Evolutionary conservation across 2,888 invertebrate species (phyloP).

Genomic region (Ochlodes sylvanus): DNA sequence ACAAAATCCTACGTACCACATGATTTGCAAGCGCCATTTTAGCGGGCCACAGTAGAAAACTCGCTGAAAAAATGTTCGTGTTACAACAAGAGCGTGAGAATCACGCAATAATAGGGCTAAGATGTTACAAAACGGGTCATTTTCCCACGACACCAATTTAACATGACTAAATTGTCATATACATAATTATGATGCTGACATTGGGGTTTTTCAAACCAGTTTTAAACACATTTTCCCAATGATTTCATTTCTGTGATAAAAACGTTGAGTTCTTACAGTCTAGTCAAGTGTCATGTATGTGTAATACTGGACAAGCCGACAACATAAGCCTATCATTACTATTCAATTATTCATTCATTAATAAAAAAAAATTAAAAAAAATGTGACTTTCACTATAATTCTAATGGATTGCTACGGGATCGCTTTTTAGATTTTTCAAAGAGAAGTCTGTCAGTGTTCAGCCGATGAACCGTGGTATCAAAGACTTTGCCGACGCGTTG

Average conservation of each 20-base stretch:
- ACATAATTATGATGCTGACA: constrained; percentile 24
- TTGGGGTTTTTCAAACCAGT: constrained; percentile 1
- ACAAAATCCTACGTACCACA: too few relatives aligned
- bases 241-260: not conserved
- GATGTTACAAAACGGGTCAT: constrained; percentile 48
- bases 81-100: constrained; percentile 51
- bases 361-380: too few relatives aligned
- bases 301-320: too few relatives aligned
- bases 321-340: too few relatives aligned
- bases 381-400: too few relatives aligned
- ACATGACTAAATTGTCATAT: constrained; percentile 28
- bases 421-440: too few relatives aligned
- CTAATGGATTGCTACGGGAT: too few relatives aligned
- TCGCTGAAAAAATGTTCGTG: constrained; percentile 50
- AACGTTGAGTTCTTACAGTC: not conserved
- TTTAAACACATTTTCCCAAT: constrained; percentile 2
- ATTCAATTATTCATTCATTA: too few relatives aligned
- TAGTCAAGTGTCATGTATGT: too few relatives aligned
- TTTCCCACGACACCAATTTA: constrained; percentile 48
- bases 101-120: constrained; percentile 45
- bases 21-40: constrained; percentile 40
- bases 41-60: constrained; percentile 55
- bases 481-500: too few relatives aligned
- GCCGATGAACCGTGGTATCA: too few relatives aligned
- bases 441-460: too few relatives aligned